Base-by-base conservation (phyloP, 1,140 invertebrate species). In the Zeugodacus cucurbitae region DNA sequence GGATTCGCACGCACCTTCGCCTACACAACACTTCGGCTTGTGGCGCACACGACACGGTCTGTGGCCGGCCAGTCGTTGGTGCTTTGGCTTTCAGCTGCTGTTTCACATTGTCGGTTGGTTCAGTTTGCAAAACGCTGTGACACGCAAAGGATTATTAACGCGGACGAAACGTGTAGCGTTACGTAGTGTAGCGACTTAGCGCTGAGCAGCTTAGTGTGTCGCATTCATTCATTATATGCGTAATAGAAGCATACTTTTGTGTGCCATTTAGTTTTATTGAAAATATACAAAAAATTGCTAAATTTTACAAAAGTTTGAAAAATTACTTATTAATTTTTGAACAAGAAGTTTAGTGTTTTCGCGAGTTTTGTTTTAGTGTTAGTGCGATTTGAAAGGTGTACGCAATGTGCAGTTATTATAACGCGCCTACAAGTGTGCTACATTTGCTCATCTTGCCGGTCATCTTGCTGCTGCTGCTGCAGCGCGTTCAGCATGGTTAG, bases 101-200 rank as follows among this genome's bases (percentile, higher is more conserved):
- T 59, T 86, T 86, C 11, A 59, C 22, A 20, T 54, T 57, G 29
- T 86, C 58, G 57, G 59, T n/a, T n/a, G n/a, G 32, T 86, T 86
- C 54, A 86, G 85, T 86, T 86, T 32, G 85, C 48, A 59, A 86
- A 59, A 59, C 85, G 85, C 85, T 86, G 85, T 86, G 54, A n/a
- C 48, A 58, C 85, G 32, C 7, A 86, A 86, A 57, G 85, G 85
- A 86, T 59, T 82, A 41, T 58, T 59, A 59, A 59, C 29, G 29
- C 85, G 85, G 26, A 86, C 48, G 85, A 86, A 58, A 59, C 32
- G 57, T 34, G 26, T 22, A 74, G 32, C 67, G 67, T 74, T 82
- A 48, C 41, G 74, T 26, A 54, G 74, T 48, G 37, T 48, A 29
- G 67, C 34, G 67, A 74, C 67, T 74, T 74, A 41, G 34, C 67